Base-by-base conservation (phyloP, 2,113 vertebrate species). In the Centropristis striata region DNA sequence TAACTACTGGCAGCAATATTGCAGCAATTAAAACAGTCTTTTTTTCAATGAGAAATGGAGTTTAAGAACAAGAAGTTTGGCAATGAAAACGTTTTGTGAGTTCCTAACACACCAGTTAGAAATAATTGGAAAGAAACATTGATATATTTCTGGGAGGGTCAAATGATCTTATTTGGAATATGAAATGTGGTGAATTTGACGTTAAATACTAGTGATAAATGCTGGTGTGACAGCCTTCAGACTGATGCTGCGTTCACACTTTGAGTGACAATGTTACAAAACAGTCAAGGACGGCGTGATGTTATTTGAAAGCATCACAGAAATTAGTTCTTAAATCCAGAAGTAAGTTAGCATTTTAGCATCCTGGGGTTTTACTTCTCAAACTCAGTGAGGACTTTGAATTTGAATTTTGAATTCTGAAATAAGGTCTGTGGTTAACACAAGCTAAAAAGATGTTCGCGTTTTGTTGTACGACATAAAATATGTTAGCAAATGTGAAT, bases 191-290 rank as follows among this genome's bases (percentile, higher is more conserved):
- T 37, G 47, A 61, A 63, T 53, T 42, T 50, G 16, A n/a, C 2
- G 7, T 13, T n/a, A 39, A 8, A 28, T 49, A 2, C 36, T 39
- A 32, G 18, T 41, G 18, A 44, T 57, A 44, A 66, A 66, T 59
- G 77, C 78, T 80, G 78, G 51, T 67, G 41, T 32, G 27, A 41
- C 53, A 50, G 50, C 28, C 39, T 27, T 27, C 42, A 37, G 42
- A 41, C 61, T 39, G 42, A 58, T 32, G 32, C 32, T 32, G 32
- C 32, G 32, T 32, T 1, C 32, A 32, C 32, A 32, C 32, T 32
- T 4, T 3, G 6, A 32, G 6, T 6, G 6, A 6, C 32, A 6
- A 32, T 32, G 1, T 32, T 32, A 32, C 32, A 32, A 32, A 32
- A 32, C 1, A 32, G 32, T 6, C 32, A 32, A 32, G 32, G 32